Conservation (phyloP, 2,113 vertebrate species). For the Corydoras sp. region DNA sequence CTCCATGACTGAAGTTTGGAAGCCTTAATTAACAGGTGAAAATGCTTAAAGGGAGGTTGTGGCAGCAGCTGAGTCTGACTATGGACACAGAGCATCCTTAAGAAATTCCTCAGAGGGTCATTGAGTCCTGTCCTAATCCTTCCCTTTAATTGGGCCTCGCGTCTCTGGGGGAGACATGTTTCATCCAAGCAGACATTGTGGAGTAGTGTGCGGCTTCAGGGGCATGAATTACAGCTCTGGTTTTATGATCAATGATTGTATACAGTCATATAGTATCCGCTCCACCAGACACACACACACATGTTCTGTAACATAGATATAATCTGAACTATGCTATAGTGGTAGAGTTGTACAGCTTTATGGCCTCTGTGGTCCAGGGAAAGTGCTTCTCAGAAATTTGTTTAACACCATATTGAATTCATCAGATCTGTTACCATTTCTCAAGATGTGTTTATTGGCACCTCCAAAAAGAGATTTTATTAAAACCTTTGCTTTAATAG, state of each 20-base stretch:
- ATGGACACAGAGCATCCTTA: constrained; percentile 46
- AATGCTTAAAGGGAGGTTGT: constrained; percentile 66
- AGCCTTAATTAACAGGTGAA: constrained; percentile 74
- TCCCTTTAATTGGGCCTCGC: constrained; percentile 71
- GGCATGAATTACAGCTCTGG: constrained; percentile 29
- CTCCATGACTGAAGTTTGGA: constrained; percentile 38
- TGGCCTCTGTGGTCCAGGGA: too few species aligned
- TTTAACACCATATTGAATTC: constrained; percentile 35
- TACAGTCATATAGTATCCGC: constrained; percentile 32
- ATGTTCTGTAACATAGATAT: constrained; percentile 24
- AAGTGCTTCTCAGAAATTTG: too few species aligned
- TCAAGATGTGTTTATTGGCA: background rate
- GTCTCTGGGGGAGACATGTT: constrained; percentile 67
- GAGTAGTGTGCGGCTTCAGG: constrained; percentile 32
- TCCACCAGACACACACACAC: constrained; percentile 15
- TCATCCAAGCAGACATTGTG: constrained; percentile 57
- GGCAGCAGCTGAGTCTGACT: constrained; percentile 52
- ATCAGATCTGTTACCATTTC: constrained; percentile 31
- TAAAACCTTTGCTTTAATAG: too few species aligned
- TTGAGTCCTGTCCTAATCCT: constrained; percentile 70
- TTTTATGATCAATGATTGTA: constrained; percentile 39
- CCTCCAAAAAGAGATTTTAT: too few species aligned
- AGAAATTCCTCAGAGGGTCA: constrained; percentile 72
- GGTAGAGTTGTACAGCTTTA: too few species aligned
- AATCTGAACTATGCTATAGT: background rate